phyloP scores from a whole-genome alignment of 1,140 invertebrate species.

The Physella acuta region DNA sequence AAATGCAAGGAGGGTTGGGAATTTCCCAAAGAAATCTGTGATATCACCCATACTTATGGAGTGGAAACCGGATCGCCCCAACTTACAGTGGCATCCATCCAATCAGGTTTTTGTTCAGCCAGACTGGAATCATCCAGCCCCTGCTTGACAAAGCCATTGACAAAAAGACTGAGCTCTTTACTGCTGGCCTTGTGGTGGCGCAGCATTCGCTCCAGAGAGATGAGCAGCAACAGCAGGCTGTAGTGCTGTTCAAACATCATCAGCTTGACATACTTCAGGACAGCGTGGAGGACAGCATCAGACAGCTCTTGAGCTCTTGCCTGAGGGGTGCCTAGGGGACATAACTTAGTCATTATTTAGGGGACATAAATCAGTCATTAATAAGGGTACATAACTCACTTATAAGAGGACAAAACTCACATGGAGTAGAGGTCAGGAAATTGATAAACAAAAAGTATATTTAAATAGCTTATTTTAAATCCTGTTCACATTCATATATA shows the following conservation, averaged over 20 bases:
- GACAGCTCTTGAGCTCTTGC: conserved; percentile 53
- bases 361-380: no score
- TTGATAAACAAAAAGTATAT: no score
- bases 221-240: conserved; percentile 46
- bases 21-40: no score
- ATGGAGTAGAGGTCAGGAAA: no score
- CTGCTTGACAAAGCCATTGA: conserved; percentile 52
- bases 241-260: conserved; percentile 59
- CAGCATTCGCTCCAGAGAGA: conserved; percentile 51
- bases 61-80: no score
- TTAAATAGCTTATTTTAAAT: no score
- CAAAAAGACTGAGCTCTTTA: conserved; percentile 53
- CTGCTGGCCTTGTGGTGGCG: conserved; percentile 41
- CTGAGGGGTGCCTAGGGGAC: conserved; percentile 45
- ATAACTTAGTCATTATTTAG: not conserved
- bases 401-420: no score
- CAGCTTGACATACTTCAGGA: conserved; percentile 47
- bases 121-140: conserved; percentile 37
- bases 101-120: conserved; percentile 46
- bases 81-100: conserved; percentile 50
- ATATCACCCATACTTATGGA: no score
- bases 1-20: no score
- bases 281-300: conserved; percentile 47
- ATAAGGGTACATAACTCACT: no score
- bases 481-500: no score